Evolutionary conservation across 2,113 vertebrate species (phyloP), one percentile per base, ranked within the genome.

Genomic region (Oncorhynchus kisutch): DNA sequence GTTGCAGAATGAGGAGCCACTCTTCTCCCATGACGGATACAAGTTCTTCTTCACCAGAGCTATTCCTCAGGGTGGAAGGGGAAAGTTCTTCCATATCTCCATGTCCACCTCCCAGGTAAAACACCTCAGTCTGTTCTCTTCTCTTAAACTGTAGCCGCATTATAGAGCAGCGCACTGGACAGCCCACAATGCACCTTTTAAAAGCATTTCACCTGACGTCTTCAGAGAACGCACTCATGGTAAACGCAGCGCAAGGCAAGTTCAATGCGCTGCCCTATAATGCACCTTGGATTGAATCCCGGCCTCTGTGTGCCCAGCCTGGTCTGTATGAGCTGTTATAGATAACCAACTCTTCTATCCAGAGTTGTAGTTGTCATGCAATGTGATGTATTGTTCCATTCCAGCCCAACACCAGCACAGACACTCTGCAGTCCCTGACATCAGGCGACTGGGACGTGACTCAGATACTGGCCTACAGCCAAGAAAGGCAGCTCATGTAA

Each of bases 371-470:
- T 25, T 62, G 59, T 62, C n/a, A 22, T 62, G 59, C 9, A 11
- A n/a, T 62, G 59, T 22, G 13, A 13, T 45, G 6, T 78, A 71
- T 20, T 68, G 24, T 78, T 77, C 59, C 71, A 86, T 87, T 89
- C 69, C 72, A 99, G 97, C 95, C 95, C 45, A 99, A 99, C 84
- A 95, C 90, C 1, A 98, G 95, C 89, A 95, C 92, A 0, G 96
- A 98, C 72, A 96, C 95, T 7, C 92, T 99, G 18, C 95, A 98
- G 87, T 93, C 97, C 9, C 93, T 99, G 87, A 98, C 97, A 12
- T 98, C 97, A 0, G 97, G 97, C 2, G 95, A 97, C 9, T 99
- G 97, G 97, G 97, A 99, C 59, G 96, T 98, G 84, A 98, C 97
- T 75, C 92, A 91, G 87, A 95, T 99, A 87, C 81, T 99, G 91